These are phyloP conservation scores for Drosophila mayri DNA, from an alignment of 1,140 invertebrate species.

Conservation along the genomic window DNA sequence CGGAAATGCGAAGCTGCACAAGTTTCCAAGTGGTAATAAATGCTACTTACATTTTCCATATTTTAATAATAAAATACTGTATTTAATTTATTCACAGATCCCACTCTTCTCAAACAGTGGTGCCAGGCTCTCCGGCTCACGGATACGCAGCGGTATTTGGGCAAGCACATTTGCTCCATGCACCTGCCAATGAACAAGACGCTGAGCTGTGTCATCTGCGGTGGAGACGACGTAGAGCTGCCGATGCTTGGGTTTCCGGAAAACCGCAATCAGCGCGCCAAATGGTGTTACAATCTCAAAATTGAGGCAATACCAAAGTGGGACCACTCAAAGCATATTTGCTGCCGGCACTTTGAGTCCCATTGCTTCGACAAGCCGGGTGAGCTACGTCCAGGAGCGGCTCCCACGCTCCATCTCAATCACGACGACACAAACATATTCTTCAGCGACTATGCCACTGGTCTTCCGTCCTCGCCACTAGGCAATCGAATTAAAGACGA, in stretches of 20 bases:
- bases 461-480: slow-evolving; percentile 19
- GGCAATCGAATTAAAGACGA: slow-evolving; percentile 61
- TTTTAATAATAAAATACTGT: too few species aligned
- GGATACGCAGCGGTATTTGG: slow-evolving; percentile 45
- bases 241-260: slow-evolving; percentile 65
- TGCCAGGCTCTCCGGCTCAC: slow-evolving; percentile 49
- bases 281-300: slow-evolving; percentile 76
- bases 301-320: slow-evolving; percentile 70
- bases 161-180: slow-evolving; percentile 55
- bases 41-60: too few species aligned
- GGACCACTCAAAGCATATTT: slow-evolving; percentile 65
- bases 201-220: slow-evolving; percentile 54
- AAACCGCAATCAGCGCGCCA: slow-evolving; percentile 64
- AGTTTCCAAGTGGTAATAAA: slow-evolving; percentile 61
- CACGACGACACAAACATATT: slow-evolving; percentile 70
- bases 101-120: slow-evolving; percentile 54
- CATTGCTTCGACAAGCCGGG: slow-evolving; percentile 53
- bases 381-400: slow-evolving; percentile 50
- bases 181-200: slow-evolving; percentile 52
- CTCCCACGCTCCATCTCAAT: slow-evolving; percentile 67
- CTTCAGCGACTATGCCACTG: slow-evolving; percentile 56
- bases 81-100: slow-evolving; percentile 29
- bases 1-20: slow-evolving; percentile 45
- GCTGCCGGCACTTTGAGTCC: slow-evolving; percentile 66
- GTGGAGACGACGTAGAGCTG: slow-evolving; percentile 44